phyloP scores from a whole-genome alignment of 2,888 invertebrate species.

The Chrysodeixis includens region DNA sequence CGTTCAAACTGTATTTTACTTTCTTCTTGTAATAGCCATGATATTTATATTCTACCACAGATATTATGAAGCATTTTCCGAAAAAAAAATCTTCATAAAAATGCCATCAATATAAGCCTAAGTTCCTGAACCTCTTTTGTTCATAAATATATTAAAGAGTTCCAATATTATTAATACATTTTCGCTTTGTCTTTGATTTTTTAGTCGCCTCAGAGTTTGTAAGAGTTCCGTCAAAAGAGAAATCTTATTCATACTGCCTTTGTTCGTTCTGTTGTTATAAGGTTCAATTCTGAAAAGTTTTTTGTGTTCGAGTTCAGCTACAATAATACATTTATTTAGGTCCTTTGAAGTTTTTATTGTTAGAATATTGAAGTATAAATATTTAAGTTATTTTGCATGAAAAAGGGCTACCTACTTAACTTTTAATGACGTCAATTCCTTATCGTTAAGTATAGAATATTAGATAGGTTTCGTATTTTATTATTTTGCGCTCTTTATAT shows the following conservation, averaged over 20 bases:
- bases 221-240: constrained; percentile 16
- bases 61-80: too few relatives aligned
- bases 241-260: constrained; percentile 14
- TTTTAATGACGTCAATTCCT: not conserved
- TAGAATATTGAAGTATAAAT: not conserved
- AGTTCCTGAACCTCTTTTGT: constrained; percentile 30
- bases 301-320: not conserved
- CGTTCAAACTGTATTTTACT: too few relatives aligned
- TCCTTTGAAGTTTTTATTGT: constrained; percentile 2
- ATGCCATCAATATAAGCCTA: not conserved
- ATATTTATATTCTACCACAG: too few relatives aligned
- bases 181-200: constrained; percentile 11
- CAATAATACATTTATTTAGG: not conserved
- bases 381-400: not conserved
- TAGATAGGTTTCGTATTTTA: not conserved
- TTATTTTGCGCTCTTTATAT: not conserved
- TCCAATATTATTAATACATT: constrained; percentile 5
- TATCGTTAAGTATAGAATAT: not conserved
- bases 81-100: too few relatives aligned
- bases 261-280: constrained; percentile 22
- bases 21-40: too few relatives aligned
- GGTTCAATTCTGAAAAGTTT: constrained; percentile 16
- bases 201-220: constrained; percentile 11
- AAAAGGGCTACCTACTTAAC: constrained; percentile 1
- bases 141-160: constrained; percentile 29